phyloP scores from a whole-genome alignment of 2,113 vertebrate species.

The Brevimyrus niger region DNA sequence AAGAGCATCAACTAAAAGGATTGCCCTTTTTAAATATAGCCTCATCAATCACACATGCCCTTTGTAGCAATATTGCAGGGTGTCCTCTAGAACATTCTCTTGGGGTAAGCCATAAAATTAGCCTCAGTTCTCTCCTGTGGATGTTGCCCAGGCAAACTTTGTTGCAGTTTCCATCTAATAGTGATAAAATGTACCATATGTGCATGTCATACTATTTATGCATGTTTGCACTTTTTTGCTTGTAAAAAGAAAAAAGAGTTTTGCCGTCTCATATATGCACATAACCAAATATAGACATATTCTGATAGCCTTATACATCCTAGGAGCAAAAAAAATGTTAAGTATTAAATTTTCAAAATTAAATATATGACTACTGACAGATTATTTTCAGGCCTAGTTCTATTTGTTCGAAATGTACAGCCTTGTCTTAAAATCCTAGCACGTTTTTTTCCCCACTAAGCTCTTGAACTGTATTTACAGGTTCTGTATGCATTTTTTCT shows the following conservation, averaged over 20 bases:
- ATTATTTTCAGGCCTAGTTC: not conserved
- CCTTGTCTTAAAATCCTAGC: not conserved
- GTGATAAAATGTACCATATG: not conserved
- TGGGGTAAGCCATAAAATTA: constrained; percentile 1
- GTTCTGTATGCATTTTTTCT: not conserved
- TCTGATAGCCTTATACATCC: not conserved
- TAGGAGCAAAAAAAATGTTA: not conserved
- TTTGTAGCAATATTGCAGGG: constrained; percentile 33
- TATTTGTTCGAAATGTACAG: not conserved
- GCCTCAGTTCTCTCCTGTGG: not conserved
- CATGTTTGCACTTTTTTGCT: not conserved
- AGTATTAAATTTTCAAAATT: not conserved
- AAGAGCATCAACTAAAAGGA: constrained; percentile 45
- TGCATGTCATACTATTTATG: not conserved
- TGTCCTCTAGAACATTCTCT: constrained; percentile 32
- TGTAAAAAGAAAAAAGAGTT: not conserved
- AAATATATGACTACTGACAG: not conserved
- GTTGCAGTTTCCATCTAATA: not conserved
- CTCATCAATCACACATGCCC: constrained; percentile 46
- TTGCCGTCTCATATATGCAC: not conserved
- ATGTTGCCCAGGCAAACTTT: not conserved
- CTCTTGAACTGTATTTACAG: not conserved
- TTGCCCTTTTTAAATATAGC: constrained; percentile 47
- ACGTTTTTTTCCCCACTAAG: not conserved
- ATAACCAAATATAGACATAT: not conserved